Conservation (phyloP, 1,140 invertebrate species). For the Trichogramma pretiosum region DNA sequence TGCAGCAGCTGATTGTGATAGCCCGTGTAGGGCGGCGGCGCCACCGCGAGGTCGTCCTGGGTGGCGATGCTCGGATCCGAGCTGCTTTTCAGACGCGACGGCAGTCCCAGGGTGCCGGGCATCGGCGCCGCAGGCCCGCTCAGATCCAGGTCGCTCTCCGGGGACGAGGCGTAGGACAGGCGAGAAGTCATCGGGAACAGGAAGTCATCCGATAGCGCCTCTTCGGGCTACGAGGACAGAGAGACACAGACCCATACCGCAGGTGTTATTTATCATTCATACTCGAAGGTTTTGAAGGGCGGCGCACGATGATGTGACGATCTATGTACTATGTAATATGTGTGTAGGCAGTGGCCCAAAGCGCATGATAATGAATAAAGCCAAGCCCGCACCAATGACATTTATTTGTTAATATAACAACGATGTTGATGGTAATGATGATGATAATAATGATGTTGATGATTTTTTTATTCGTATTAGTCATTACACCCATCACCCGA, state of each 20-base stretch:
- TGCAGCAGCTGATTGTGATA: slow-evolving; percentile 40
- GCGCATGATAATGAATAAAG: too few species aligned
- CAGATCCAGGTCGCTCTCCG: slow-evolving; percentile 87
- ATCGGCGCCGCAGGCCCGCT: slow-evolving; percentile 64
- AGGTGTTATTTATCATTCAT: too few species aligned
- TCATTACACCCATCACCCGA: too few species aligned
- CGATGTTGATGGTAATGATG: neutral
- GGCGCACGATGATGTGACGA: too few species aligned
- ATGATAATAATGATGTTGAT: neutral
- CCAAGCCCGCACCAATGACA: too few species aligned
- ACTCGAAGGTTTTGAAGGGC: too few species aligned
- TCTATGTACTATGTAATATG: too few species aligned
- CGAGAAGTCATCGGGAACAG: slow-evolving; percentile 95
- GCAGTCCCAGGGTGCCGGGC: slow-evolving; percentile 49
- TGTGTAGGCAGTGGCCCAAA: too few species aligned
- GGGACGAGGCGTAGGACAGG: slow-evolving; percentile 89
- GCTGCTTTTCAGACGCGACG: slow-evolving; percentile 70
- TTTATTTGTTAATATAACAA: too few species aligned
- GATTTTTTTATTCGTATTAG: too few species aligned
- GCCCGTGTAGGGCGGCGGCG: slow-evolving; percentile 48
- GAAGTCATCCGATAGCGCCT: slow-evolving; percentile 88
- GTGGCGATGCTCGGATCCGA: slow-evolving; percentile 80
- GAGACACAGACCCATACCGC: too few species aligned
- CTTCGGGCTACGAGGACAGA: slow-evolving; percentile 58
- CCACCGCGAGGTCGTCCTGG: slow-evolving; percentile 50